Base-by-base conservation (phyloP, 2,113 vertebrate species). In the Lethenteron reissneri region DNA sequence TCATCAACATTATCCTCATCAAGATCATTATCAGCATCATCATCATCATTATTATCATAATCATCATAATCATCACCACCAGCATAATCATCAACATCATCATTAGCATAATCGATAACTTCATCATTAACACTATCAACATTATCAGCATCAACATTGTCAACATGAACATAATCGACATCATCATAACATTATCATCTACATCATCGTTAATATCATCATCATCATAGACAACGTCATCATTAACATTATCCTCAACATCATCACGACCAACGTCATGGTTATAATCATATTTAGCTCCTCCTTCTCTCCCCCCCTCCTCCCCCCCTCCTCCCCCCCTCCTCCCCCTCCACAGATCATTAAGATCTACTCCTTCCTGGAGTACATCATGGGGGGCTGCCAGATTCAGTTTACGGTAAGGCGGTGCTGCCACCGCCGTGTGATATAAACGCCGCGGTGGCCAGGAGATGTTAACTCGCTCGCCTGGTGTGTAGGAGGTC, bases 281-380 rank as follows among this genome's bases (percentile, higher is more conserved):
- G 9, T 15, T n/a, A 8, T n/a, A 4, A 68, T 21, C 15, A 68
- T 68, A 68, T 21, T 21, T 21, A 15, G 15, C 6, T 68, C 15
- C 62, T 10, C 15, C 15, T 2, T 21, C 21, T 3, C 3, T 21
- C 21, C 3, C 21, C 3, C 2, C 7, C 62, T 21, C 2, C 5
- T n/a, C 10, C 8, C 9, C 62, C 5, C 21, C 6, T 1, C 62
- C 5, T 10, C 8, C 62, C 9, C 62, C 21, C 62, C 21, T 68
- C 15, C 62, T 76, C 75, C 71, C 77, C 74, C 73, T 72, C 71
- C 76, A 12, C 82, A 97, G 94, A 88, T 97, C 76, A 92, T 95
- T 81, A 97, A 97, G 86, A 97, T 97, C 92, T 92, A 97, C 79
- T 97, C 94, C 9, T 97, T 97, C 83, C 82, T 97, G 79, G 92